These are phyloP conservation scores for Perca schrenkii DNA, from an alignment of 2,113 vertebrate species.

Conservation along the genomic window DNA sequence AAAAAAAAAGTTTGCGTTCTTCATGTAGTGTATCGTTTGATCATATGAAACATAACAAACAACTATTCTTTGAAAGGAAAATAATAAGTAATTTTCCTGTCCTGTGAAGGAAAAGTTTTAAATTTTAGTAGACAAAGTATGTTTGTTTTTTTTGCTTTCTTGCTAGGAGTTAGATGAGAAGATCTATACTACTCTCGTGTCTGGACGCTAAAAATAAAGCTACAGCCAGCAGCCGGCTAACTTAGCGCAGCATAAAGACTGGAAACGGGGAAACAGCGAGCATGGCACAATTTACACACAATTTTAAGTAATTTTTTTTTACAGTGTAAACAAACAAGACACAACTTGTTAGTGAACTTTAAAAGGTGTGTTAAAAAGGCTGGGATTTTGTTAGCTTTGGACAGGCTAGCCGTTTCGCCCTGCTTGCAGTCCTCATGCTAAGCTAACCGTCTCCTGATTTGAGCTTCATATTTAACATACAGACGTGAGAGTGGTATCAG, in stretches of 20 bases:
- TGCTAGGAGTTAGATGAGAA: not conserved
- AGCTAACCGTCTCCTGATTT: not conserved
- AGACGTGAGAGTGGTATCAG: not conserved
- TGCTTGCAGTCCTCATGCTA: conserved; percentile 26
- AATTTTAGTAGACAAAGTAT: not conserved
- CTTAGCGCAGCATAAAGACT: conserved; percentile 39
- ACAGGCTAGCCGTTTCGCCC: not conserved
- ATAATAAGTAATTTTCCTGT: not conserved
- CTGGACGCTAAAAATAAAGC: not conserved
- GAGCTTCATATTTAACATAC: not conserved
- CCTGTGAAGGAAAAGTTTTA: not conserved
- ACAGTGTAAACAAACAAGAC: not conserved
- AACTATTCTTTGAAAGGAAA: conserved; percentile 23
- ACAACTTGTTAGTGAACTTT: not conserved
- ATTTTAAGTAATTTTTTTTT: not conserved
- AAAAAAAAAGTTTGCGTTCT: conserved; percentile 21
- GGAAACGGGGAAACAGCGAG: not conserved
- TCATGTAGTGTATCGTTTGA: conserved; percentile 64
- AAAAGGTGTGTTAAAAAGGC: too few species aligned
- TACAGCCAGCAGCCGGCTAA: not conserved
- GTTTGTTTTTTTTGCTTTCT: not conserved
- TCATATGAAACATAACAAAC: conserved; percentile 34
- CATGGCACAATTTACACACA: not conserved
- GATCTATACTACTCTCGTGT: not conserved
- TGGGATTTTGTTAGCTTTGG: not conserved